Conservation (phyloP, 2,888 invertebrate species). For the Colletes collaris region DNA sequence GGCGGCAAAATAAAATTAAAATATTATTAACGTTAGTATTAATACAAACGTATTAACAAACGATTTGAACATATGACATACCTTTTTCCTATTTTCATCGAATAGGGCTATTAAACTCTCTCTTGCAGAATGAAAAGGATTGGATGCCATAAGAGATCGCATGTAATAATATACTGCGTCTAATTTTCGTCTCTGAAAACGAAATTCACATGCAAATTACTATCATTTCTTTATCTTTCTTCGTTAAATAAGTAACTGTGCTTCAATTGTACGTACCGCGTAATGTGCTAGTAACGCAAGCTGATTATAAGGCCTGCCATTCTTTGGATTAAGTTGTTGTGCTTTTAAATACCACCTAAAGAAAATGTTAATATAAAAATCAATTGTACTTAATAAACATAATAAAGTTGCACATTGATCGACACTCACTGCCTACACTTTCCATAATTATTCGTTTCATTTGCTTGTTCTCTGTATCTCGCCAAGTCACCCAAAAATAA, state of each 20-base stretch:
- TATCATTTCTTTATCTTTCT: background rate
- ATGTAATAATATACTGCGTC: constrained; percentile 99
- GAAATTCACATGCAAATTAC: background rate
- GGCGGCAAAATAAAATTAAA: constrained; percentile 82
- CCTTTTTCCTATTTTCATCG: constrained; percentile 96
- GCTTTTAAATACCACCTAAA: constrained; percentile 95
- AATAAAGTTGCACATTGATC: constrained; percentile 8
- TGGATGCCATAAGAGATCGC: constrained; percentile 96
- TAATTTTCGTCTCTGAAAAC: constrained; percentile 92
- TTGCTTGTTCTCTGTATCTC: constrained; percentile 94
- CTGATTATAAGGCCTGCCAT: constrained; percentile 97
- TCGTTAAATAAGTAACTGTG: background rate
- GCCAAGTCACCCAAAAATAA: constrained; percentile 96
- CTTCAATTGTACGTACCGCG: constrained; percentile 85
- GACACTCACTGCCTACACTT: constrained; percentile 88
- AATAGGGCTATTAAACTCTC: constrained; percentile 94
- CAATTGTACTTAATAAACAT: background rate
- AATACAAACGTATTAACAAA: constrained; percentile 51
- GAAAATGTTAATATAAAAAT: constrained; percentile 1
- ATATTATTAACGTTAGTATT: constrained; percentile 85
- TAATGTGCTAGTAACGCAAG: constrained; percentile 94
- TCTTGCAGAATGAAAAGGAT: constrained; percentile 95
- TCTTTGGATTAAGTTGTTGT: constrained; percentile 96
- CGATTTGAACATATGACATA: constrained; percentile 77
- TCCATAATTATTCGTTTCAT: constrained; percentile 91